Evolutionary conservation across 2,113 vertebrate species (phyloP), one percentile per base, ranked within the genome.

Genomic region (Oreotrochilus melanogaster): DNA sequence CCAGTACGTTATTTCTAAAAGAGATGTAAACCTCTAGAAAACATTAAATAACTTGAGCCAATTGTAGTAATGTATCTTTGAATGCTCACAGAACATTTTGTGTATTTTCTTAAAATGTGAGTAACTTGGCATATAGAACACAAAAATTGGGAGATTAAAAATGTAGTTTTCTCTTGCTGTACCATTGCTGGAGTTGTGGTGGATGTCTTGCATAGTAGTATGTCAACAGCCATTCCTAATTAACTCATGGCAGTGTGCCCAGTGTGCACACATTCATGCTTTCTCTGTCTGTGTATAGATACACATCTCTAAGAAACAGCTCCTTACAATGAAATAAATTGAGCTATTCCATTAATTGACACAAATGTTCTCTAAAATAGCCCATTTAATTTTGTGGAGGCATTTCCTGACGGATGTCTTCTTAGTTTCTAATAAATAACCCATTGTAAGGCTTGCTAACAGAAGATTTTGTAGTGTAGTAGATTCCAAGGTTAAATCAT

Each of bases 331-430:
- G 74, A 79, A 95, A 86, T 92, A 83, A 94, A 97, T 92, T 11
- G 82, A 92, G 81, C 79, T 86, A 95, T 95, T 97, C 88, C 67
- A 37, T 93, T 96, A 95, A 94, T 95, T 96, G 92, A 86, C 75
- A 82, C 47, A 73, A 95, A 94, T 82, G 78, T 90, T 93, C 82
- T 86, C 62, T 65, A 92, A 61, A 95, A 82, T 72, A 93, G 62
- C 62, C 58, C 42, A 66, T 90, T 96, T 92, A 95, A 90, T 97
- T 97, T 92, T 93, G 88, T 94, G 93, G 82, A 86, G 90, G 64
- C 71, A 54, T 70, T 93, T 90, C 45, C 39, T 95, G 88, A 86
- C 70, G 88, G 95, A 93, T 79, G 74, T 65, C 58, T 90, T 75
- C 78, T 92, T 70, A 79, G 85, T 86, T 97, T 85, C 78, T 83